Evolutionary conservation across 2,113 vertebrate genomes (phyloP).

Genomic region (Cryptotis parvus): DNA sequence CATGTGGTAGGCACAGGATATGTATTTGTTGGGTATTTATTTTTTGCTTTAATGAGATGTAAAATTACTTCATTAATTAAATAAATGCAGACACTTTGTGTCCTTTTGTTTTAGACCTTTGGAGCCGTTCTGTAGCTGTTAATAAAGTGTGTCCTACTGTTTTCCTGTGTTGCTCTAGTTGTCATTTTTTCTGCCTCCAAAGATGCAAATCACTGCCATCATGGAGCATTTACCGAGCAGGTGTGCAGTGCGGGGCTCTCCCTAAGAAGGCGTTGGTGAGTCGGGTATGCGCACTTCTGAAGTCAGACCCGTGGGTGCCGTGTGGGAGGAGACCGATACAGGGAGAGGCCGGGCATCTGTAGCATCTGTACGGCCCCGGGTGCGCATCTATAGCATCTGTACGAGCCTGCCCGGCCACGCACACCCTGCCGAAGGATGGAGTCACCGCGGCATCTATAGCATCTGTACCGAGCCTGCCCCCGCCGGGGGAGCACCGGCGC

Average conservation of each 20-base stretch:
- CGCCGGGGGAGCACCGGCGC: no score
- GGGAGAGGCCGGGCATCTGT: no score
- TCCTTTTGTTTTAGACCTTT: conserved; percentile 45
- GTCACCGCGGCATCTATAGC: no score
- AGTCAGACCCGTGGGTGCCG: no score
- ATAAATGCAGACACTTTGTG: conserved; percentile 2
- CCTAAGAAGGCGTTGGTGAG: not conserved
- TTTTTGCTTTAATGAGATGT: not conserved
- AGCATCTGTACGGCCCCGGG: no score
- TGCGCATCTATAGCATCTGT: no score
- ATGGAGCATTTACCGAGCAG: not conserved
- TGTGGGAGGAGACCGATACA: no score
- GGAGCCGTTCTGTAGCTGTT: not conserved
- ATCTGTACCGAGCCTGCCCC: no score
- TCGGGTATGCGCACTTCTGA: no score
- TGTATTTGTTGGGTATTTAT: not conserved
- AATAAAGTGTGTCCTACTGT: conserved; percentile 20
- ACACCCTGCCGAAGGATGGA: no score
- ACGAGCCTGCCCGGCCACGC: no score
- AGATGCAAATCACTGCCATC: not conserved
- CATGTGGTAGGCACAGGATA: not conserved
- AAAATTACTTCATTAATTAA: conserved; percentile 40
- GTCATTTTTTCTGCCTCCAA: conserved; percentile 30
- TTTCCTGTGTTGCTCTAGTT: not conserved
- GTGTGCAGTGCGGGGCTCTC: rapidly evolving